Conservation (phyloP, 2,113 vertebrate species). For the Lepisosteus oculatus region DNA sequence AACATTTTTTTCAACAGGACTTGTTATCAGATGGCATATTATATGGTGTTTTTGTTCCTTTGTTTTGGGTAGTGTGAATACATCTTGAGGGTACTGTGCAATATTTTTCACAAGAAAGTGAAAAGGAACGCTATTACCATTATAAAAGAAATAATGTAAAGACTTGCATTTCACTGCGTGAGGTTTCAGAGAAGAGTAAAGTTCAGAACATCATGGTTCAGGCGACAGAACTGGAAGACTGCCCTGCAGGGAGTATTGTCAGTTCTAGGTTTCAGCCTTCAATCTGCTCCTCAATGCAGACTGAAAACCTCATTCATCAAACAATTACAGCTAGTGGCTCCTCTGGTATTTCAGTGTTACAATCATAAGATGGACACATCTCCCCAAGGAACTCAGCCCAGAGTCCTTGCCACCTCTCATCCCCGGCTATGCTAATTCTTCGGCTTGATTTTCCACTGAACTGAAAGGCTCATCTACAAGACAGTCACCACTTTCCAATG, state of each 20-base stretch:
- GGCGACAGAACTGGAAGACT: background rate
- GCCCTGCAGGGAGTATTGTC: slow-evolving; percentile 1
- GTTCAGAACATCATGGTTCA: background rate
- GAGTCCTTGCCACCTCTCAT: slow-evolving; percentile 27
- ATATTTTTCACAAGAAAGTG: too few species aligned
- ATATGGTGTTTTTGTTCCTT: too few species aligned
- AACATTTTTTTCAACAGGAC: too few species aligned
- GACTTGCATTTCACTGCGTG: background rate
- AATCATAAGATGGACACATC: slow-evolving; percentile 40
- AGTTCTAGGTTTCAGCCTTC: slow-evolving; percentile 2
- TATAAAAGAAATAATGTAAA: too few species aligned
- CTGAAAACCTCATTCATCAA: slow-evolving; percentile 70
- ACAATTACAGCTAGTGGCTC: slow-evolving; percentile 66
- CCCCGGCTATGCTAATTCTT: slow-evolving; percentile 45
- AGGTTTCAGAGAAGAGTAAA: background rate
- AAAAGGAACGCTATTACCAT: too few species aligned
- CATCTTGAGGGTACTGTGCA: too few species aligned
- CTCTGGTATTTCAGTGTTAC: slow-evolving; percentile 63
- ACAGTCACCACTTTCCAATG: slow-evolving; percentile 54
- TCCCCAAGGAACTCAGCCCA: slow-evolving; percentile 39
- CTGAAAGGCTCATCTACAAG: slow-evolving; percentile 55
- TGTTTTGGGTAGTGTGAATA: too few species aligned
- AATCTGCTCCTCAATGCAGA: slow-evolving; percentile 27
- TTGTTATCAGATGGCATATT: too few species aligned
- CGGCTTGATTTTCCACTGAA: slow-evolving; percentile 52